A percentile compares a stretch with the other conserved stretches of the same genome.
Conservation (phyloP, 2,888 invertebrate species). For the Hipparchia semele region DNA sequence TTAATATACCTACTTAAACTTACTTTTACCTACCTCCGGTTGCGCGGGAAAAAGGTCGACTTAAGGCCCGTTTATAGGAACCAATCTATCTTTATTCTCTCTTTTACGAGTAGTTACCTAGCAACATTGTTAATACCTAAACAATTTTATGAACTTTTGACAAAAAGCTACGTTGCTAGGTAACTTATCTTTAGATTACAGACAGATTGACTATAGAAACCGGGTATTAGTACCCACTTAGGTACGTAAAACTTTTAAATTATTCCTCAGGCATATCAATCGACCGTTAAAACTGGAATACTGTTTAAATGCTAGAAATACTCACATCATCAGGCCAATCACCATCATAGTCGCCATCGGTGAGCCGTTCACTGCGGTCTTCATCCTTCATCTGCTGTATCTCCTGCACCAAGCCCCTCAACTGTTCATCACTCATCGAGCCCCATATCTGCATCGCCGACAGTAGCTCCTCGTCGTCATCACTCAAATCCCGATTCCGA, state of each 20-base stretch:
- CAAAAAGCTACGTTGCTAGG: too few species aligned
- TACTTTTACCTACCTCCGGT: too few species aligned
- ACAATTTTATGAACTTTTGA: background rate
- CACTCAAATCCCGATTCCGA: constrained; percentile 53
- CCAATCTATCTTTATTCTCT: too few species aligned
- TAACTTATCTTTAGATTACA: too few species aligned
- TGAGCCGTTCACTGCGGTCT: constrained; percentile 48
- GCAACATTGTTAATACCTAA: background rate
- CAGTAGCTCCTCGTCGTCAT: constrained; percentile 68
- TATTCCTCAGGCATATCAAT: too few species aligned
- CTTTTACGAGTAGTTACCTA: background rate
- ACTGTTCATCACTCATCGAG: constrained; percentile 59
- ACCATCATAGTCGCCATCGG: constrained; percentile 57
- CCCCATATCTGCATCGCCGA: constrained; percentile 67
- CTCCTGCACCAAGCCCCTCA: constrained; percentile 63
- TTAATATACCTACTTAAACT: too few species aligned
- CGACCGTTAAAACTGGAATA: too few species aligned
- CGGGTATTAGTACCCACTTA: too few species aligned
- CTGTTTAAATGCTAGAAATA: constrained; percentile 28
- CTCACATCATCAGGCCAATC: constrained; percentile 71
- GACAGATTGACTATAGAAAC: too few species aligned
- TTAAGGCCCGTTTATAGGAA: too few species aligned
- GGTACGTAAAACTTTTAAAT: too few species aligned
- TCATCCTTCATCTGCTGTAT: constrained; percentile 59
- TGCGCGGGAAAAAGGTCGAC: too few species aligned